Conservation (phyloP, 2,797 vertebrate genomes). For the Cryptoblepharus egeriae region DNA sequence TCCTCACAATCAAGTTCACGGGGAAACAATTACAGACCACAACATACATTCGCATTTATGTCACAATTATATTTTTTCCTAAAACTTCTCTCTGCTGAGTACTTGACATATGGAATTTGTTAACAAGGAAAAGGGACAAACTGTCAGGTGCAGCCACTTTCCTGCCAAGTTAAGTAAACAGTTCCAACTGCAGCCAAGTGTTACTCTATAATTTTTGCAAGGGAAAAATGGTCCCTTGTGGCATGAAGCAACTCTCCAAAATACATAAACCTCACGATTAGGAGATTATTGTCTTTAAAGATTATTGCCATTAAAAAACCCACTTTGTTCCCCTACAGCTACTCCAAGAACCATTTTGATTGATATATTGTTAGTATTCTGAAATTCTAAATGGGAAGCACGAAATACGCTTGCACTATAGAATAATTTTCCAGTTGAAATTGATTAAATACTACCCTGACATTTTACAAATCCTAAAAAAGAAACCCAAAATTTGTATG, state of each 20-base stretch:
- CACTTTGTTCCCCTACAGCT: slow-evolving; percentile 48
- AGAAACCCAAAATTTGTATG: neutral
- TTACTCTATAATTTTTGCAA: slow-evolving; percentile 24
- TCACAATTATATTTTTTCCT: neutral
- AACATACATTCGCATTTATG: neutral
- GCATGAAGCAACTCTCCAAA: slow-evolving; percentile 25
- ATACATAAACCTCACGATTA: slow-evolving; percentile 52
- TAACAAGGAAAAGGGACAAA: slow-evolving; percentile 5
- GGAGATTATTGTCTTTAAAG: slow-evolving; percentile 48
- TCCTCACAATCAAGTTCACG: neutral
- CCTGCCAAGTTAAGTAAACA: slow-evolving; percentile 26
- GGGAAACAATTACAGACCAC: neutral
- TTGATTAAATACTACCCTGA: slow-evolving; percentile 32
- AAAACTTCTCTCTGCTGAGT: neutral
- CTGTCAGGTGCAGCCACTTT: slow-evolving; percentile 15
- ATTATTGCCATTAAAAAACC: too few relatives aligned
- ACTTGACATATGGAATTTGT: neutral
- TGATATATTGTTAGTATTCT: slow-evolving; percentile 60
- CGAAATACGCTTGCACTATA: slow-evolving; percentile 56
- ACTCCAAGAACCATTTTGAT: slow-evolving; percentile 62
- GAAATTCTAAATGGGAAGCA: slow-evolving; percentile 48
- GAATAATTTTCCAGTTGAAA: slow-evolving; percentile 56
- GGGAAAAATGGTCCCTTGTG: slow-evolving; percentile 31
- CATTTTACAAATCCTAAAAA: neutral
- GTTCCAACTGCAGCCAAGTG: slow-evolving; percentile 50